Evolutionary conservation across 1,140 invertebrate species (phyloP).

Genomic region (Heliconius nattereri): DNA sequence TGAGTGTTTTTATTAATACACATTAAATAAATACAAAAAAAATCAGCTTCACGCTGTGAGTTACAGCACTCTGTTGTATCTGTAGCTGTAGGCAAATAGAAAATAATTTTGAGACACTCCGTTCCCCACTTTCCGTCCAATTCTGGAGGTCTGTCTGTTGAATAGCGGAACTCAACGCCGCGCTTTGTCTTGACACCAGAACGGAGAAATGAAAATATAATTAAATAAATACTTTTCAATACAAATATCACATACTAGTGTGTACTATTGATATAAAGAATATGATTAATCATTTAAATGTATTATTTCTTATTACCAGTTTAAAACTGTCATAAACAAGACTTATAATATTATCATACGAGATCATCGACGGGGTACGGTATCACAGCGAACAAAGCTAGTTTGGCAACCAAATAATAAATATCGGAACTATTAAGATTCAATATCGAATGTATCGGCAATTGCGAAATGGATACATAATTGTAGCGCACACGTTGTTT

Average conservation of each 20-base stretch:
- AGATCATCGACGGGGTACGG: constrained; percentile 26
- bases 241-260: too few species aligned
- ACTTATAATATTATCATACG: constrained; percentile 29
- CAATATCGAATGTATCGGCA: constrained; percentile 56
- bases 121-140: too few species aligned
- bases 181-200: too few species aligned
- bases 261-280: background rate
- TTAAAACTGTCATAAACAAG: constrained; percentile 29
- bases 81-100: too few species aligned
- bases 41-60: too few species aligned
- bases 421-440: constrained; percentile 56
- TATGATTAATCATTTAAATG: constrained; percentile 31
- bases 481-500: constrained; percentile 64
- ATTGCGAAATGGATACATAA: constrained; percentile 64
- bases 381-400: constrained; percentile 15
- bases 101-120: too few species aligned
- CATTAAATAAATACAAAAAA: too few species aligned
- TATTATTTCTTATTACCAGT: constrained; percentile 22
- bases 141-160: too few species aligned
- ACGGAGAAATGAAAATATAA: too few species aligned
- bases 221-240: too few species aligned
- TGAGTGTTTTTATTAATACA: background rate
- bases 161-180: too few species aligned
- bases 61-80: too few species aligned
- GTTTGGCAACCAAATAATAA: constrained; percentile 38